Conservation (phyloP, 2,888 invertebrate genomes). For the Tenthredo amoena region DNA sequence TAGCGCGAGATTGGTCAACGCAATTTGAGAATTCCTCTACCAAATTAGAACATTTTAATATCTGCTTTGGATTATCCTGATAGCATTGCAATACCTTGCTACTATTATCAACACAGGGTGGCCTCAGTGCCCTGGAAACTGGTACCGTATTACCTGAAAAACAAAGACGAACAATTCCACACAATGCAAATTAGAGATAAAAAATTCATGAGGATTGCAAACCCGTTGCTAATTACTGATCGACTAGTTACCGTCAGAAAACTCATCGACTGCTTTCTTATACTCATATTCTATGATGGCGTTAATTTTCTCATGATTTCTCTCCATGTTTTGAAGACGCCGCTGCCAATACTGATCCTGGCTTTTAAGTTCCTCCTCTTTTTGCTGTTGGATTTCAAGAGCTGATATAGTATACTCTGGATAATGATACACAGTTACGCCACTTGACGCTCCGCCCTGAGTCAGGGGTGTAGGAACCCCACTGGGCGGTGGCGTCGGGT, state of each 20-base stretch:
- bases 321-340: constrained; percentile 80
- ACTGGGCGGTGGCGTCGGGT: constrained; percentile 4
- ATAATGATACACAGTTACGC: constrained; percentile 58
- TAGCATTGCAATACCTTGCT: constrained; percentile 82
- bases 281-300: constrained; percentile 81
- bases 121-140: constrained; percentile 63
- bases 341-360: constrained; percentile 83
- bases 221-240: not conserved
- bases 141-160: constrained; percentile 60
- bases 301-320: constrained; percentile 81
- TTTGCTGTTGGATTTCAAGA: constrained; percentile 79
- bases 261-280: constrained; percentile 78
- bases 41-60: constrained; percentile 82
- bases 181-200: not conserved
- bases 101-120: constrained; percentile 81
- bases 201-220: constrained; percentile 2
- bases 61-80: constrained; percentile 81
- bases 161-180: not conserved
- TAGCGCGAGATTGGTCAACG: constrained; percentile 81
- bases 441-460: constrained; percentile 24
- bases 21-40: constrained; percentile 83
- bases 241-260: constrained; percentile 44
- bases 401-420: constrained; percentile 73
- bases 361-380: constrained; percentile 80
- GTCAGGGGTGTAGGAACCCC: not conserved